Base-by-base conservation (phyloP, 53 echinoderm and acorn worm genomes). In the Glandiceps talaboti region DNA sequence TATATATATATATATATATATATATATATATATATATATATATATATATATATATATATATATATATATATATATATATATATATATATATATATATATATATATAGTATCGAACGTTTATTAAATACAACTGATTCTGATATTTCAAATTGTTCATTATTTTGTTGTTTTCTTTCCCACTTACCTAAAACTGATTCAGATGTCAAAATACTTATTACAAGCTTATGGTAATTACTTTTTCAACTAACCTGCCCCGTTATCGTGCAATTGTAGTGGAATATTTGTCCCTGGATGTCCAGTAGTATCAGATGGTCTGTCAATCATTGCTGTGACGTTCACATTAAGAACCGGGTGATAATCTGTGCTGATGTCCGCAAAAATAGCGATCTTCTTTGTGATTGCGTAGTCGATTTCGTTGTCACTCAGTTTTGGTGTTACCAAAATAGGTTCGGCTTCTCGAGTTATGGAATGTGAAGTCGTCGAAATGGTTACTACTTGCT, bases 211-310 rank as follows among this genome's bases (percentile, higher is more conserved):
- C n/a, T n/a, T n/a, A n/a, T n/a, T n/a, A n/a, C n/a, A n/a, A n/a
- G n/a, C n/a, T n/a, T n/a, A n/a, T n/a, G n/a, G n/a, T n/a, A n/a
- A n/a, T n/a, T n/a, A n/a, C n/a, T n/a, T n/a, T n/a, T n/a, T n/a
- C 64, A 45, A 45, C 0, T 85, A 81, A 91, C 91, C 88, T 1
- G 88, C 91, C 29, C 91, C 91, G 28, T 91, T 91, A 77, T 91
- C 91, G 20, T 85, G 74, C 10, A 91, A 88, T 1, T 85, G 83
- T 0, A 91, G 27, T 0, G 33, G n/a, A 12, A 20, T 20, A 12
- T 45, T 45, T 45, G 64, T 45, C 6, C 64, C 64, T 20, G 64
- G 6, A 6, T 45, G 6, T 20, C 64, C 64, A 20, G 6, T 20
- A 20, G 20, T 20, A 45, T 12, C 64, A 20, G 64, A 6, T 6